phyloP scores from a whole-genome alignment of 2,888 invertebrate genomes.

The Scelioninae gen. 2 region DNA sequence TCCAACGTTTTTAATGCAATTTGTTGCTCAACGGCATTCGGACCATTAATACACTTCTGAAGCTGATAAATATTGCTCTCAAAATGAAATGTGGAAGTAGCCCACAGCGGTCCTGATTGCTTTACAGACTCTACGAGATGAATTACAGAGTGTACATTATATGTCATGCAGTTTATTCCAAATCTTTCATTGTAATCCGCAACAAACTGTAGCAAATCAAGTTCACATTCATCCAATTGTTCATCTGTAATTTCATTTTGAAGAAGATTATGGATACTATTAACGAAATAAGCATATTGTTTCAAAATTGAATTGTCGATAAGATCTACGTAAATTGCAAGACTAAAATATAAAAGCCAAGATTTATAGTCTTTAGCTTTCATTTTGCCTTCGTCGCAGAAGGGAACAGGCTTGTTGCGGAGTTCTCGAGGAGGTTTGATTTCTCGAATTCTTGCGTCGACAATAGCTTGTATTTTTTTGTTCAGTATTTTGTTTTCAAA shows the following conservation, averaged over 20 bases:
- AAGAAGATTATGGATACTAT: slow-evolving; percentile 15
- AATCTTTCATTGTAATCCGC: background rate
- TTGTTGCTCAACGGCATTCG: slow-evolving; percentile 11
- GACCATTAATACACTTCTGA: background rate
- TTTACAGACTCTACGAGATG: slow-evolving; percentile 1
- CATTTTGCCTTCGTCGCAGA: slow-evolving; percentile 4
- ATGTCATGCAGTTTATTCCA: background rate
- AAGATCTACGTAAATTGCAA: slow-evolving; percentile 8
- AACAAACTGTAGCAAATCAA: background rate
- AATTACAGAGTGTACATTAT: background rate
- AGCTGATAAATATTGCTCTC: slow-evolving; percentile 10
- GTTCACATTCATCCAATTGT: background rate
- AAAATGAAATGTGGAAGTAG: slow-evolving; percentile 7
- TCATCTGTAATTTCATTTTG: slow-evolving; percentile 1
- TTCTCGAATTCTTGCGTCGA: no score
- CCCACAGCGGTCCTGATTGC: background rate
- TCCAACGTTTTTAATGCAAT: background rate
- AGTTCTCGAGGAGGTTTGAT: slow-evolving; percentile 34
- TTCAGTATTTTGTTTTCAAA: no score
- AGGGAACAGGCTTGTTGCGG: slow-evolving; percentile 7
- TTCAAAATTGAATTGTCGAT: slow-evolving; percentile 12
- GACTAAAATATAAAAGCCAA: slow-evolving; percentile 13
- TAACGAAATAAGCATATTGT: slow-evolving; percentile 16
- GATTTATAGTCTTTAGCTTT: slow-evolving; percentile 35
- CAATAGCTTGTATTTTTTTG: no score